Percentiles rank a stretch among this genome's conserved stretches.
phyloP scores from a whole-genome alignment of 2,797 vertebrate species.

The Melanogrammus aeglefinus region DNA sequence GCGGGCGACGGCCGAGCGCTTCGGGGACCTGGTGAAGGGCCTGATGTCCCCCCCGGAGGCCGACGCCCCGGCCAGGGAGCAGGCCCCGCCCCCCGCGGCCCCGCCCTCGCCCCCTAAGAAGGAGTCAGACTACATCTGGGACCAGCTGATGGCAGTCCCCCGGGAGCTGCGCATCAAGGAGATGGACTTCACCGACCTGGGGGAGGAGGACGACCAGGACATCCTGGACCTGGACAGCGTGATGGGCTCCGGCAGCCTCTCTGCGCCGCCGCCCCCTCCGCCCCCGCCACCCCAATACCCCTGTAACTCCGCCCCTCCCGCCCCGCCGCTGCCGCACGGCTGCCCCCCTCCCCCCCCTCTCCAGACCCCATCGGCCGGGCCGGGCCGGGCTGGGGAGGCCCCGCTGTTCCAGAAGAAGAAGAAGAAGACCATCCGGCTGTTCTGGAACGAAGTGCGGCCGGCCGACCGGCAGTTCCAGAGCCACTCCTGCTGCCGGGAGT shows the following conservation, averaged over 20 bases:
- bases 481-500: slow-evolving; percentile 87
- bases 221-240: slow-evolving; percentile 82
- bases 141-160: slow-evolving; percentile 92
- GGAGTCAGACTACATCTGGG: slow-evolving; percentile 97
- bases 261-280: slow-evolving; percentile 68
- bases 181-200: slow-evolving; percentile 96
- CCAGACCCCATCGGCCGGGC: slow-evolving; percentile 85
- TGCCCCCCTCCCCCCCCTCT: slow-evolving; percentile 84
- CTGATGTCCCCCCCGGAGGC: slow-evolving; percentile 67
- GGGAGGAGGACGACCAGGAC: slow-evolving; percentile 90
- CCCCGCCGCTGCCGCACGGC: slow-evolving; percentile 82
- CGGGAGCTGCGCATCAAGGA: slow-evolving; percentile 94
- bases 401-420: slow-evolving; percentile 95
- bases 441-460: slow-evolving; percentile 96
- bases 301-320: slow-evolving; percentile 78
- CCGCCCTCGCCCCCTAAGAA: slow-evolving; percentile 71
- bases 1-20: slow-evolving; percentile 86
- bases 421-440: slow-evolving; percentile 97
- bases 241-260: slow-evolving; percentile 76
- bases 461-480: slow-evolving; percentile 89
- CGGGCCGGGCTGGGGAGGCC: slow-evolving; percentile 82
- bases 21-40: slow-evolving; percentile 85
- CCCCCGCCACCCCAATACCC: slow-evolving; percentile 73
- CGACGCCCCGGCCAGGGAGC: slow-evolving; percentile 74
- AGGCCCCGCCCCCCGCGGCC: slow-evolving; percentile 33